Evolutionary conservation across 37 sponge, comb jelly and placozoan genomes (phyloP).

Genomic region (Aplysina aerophoba): DNA sequence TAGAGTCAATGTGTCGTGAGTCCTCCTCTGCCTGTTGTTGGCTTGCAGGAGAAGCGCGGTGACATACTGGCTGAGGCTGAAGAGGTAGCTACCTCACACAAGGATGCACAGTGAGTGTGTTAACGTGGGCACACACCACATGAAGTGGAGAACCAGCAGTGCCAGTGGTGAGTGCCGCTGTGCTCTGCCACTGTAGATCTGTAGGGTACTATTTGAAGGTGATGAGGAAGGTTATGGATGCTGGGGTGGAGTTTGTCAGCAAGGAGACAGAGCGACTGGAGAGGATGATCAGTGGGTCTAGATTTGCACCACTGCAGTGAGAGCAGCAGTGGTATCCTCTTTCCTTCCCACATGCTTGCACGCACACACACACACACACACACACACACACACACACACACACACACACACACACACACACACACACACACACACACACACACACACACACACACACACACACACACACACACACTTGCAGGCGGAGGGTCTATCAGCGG

Average conservation of each 20-base stretch:
- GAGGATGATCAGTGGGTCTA: slow-evolving; percentile 74
- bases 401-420: slow-evolving; percentile 21
- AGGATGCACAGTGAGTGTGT: slow-evolving; percentile 49
- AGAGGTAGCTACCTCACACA: slow-evolving; percentile 22
- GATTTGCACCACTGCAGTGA: no score
- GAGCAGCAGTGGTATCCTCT: no score
- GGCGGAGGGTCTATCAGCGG: slow-evolving; percentile 77
- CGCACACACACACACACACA: neutral
- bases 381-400: slow-evolving; percentile 27
- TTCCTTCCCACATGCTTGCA: neutral
- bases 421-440: neutral
- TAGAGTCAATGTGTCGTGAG: no score
- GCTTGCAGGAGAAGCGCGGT: slow-evolving; percentile 33
- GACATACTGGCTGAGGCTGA: slow-evolving; percentile 54
- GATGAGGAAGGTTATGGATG: slow-evolving; percentile 91
- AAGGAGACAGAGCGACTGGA: slow-evolving; percentile 81
- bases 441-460: neutral
- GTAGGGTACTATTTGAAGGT: slow-evolving; percentile 90
- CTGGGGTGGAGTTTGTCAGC: slow-evolving; percentile 76
- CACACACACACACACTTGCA: neutral
- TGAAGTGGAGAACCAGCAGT: neutral
- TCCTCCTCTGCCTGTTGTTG: no score
- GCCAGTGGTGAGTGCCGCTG: neutral
- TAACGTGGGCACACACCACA: neutral
- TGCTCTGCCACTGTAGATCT: neutral